phyloP scores from a whole-genome alignment of 1,140 invertebrate species.

The Megathymus violae region DNA sequence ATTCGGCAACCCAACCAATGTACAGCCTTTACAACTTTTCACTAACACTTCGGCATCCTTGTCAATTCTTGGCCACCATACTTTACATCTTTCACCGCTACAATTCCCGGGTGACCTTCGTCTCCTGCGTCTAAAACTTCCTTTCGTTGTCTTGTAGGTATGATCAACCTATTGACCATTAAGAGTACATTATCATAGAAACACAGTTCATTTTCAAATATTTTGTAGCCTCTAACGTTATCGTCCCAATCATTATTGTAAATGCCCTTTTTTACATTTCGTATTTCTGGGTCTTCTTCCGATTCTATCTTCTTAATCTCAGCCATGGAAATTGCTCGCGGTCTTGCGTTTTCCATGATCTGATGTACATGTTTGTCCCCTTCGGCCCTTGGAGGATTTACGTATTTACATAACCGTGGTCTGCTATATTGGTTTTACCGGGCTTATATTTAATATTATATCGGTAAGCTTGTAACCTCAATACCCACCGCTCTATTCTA shows the following conservation, averaged over 20 bases:
- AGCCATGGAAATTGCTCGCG: constrained; percentile 11
- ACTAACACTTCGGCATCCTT: too few relatives aligned
- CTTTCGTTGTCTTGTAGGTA: constrained; percentile 44
- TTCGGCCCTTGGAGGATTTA: background rate
- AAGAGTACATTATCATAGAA: constrained; percentile 33
- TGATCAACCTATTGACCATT: constrained; percentile 37
- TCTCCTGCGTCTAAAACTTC: constrained; percentile 60
- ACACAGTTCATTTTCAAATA: constrained; percentile 39
- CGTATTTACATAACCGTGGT: constrained; percentile 30
- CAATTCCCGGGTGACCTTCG: constrained; percentile 77
- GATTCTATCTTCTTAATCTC: constrained; percentile 3
- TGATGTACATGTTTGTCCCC: constrained; percentile 5
- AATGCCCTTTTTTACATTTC: constrained; percentile 34
- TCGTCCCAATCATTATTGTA: constrained; percentile 32
- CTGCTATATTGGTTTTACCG: constrained; percentile 41
- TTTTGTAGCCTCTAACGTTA: constrained; percentile 23
- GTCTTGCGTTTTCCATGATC: constrained; percentile 4
- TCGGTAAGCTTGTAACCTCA: constrained; percentile 35
- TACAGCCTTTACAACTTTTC: too few relatives aligned
- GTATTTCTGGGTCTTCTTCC: constrained; percentile 19
- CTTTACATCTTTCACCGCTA: constrained; percentile 63
- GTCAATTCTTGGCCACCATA: too few relatives aligned
- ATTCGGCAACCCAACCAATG: too few relatives aligned
- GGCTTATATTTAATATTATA: constrained; percentile 35
- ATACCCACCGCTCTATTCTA: constrained; percentile 38